Evolutionary conservation across 2,113 vertebrate genomes (phyloP).

Genomic region (Piaya cayana): DNA sequence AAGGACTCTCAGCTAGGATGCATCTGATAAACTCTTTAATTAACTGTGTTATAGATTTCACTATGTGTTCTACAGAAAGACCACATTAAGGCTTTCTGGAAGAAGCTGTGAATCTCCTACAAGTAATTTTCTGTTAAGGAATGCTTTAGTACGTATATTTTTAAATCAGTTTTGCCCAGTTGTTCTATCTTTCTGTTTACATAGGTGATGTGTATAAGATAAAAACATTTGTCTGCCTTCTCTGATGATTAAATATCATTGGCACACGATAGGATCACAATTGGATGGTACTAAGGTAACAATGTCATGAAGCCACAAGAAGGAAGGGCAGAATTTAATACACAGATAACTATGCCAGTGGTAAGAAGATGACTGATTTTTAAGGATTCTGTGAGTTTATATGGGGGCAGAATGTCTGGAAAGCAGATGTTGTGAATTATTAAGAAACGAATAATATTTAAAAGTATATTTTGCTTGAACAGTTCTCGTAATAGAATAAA

Average conservation of each 20-base stretch:
- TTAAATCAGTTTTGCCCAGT: background rate
- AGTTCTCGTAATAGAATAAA: background rate
- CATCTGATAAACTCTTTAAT: conserved; percentile 28
- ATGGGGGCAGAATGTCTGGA: background rate
- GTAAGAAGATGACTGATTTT: background rate
- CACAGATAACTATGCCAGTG: background rate
- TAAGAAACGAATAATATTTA: background rate
- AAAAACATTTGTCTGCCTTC: background rate
- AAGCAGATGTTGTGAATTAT: background rate
- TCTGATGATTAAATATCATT: background rate
- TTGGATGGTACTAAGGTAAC: background rate
- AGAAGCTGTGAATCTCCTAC: background rate
- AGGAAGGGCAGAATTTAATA: background rate
- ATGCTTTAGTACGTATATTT: background rate
- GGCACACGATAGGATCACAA: background rate
- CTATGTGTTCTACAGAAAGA: background rate
- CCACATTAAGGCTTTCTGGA: background rate
- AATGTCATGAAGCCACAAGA: background rate
- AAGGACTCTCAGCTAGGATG: conserved; percentile 39
- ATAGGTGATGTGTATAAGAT: background rate
- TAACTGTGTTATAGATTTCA: background rate
- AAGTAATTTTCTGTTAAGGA: background rate
- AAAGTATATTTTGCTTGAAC: background rate
- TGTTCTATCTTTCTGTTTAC: background rate
- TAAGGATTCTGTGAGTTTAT: background rate